These are phyloP conservation scores for Nesogale talazaci DNA, from an alignment of 2,113 vertebrate species.

Conservation along the genomic window DNA sequence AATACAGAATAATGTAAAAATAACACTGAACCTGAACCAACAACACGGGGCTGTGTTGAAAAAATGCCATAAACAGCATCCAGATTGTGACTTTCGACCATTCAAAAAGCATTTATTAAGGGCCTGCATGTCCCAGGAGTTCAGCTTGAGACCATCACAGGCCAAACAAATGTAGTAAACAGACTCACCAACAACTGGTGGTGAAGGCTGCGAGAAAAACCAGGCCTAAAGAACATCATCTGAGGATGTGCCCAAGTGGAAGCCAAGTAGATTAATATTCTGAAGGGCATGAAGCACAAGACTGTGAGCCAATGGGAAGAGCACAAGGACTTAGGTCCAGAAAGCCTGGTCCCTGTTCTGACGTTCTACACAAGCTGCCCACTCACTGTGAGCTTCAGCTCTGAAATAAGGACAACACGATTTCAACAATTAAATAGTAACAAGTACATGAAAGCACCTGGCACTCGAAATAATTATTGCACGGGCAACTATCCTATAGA, in stretches of 20 bases:
- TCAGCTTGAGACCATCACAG: not conserved
- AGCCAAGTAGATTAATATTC: not conserved
- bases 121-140: not conserved
- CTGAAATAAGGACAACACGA: not conserved
- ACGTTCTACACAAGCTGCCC: not conserved
- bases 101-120: not conserved
- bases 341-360: not conserved
- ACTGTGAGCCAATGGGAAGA: not conserved
- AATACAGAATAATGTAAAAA: not conserved
- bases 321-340: not conserved
- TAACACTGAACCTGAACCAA: not conserved
- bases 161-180: not conserved
- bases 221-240: not conserved
- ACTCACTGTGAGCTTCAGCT: not conserved
- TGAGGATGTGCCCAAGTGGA: not conserved
- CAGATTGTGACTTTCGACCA: constrained; percentile 17
- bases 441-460: not conserved
- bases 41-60: not conserved
- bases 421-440: not conserved
- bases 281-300: not conserved
- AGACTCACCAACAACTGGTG: not conserved
- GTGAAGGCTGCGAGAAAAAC: not conserved
- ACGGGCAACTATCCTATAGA: not conserved
- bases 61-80: not conserved
- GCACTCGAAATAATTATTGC: not conserved